Conservation (phyloP, 2,113 vertebrate genomes). For the Anarrhichthys ocellatus region DNA sequence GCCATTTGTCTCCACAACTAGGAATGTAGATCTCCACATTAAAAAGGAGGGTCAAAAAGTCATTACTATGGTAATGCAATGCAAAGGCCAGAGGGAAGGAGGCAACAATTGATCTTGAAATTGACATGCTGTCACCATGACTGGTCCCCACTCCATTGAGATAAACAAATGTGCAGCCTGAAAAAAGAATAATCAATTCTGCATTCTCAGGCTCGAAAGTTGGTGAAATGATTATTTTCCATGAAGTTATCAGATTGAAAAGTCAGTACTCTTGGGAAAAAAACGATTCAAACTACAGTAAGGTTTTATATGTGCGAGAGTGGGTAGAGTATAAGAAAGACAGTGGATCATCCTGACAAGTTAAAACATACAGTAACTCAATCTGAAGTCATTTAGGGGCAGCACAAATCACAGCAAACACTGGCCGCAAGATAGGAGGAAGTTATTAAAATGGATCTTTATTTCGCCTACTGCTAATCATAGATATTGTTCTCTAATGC, state of each 20-base stretch:
- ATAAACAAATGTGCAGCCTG: conserved; percentile 78
- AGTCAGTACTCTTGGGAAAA: conserved; percentile 14
- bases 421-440: not conserved
- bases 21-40: conserved; percentile 58
- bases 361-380: not conserved
- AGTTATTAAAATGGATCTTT: conserved; percentile 36
- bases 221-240: conserved; percentile 71
- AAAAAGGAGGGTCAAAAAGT: conserved; percentile 72
- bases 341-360: not conserved
- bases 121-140: conserved; percentile 82
- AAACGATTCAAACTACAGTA: not conserved
- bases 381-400: conserved; percentile 1
- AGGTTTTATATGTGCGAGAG: not conserved
- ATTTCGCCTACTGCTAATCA: conserved; percentile 23
- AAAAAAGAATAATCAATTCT: conserved; percentile 76
- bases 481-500: conserved; percentile 8
- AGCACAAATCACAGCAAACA: not conserved
- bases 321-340: not conserved
- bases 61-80: conserved; percentile 85
- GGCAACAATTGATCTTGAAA: conserved; percentile 84
- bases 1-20: conserved; percentile 49
- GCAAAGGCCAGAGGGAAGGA: conserved; percentile 78
- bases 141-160: conserved; percentile 71
- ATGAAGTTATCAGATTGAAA: conserved; percentile 69
- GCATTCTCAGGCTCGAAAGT: conserved; percentile 49